Conservation (phyloP, 2,797 vertebrate genomes). For the Choloepus didactylus region DNA sequence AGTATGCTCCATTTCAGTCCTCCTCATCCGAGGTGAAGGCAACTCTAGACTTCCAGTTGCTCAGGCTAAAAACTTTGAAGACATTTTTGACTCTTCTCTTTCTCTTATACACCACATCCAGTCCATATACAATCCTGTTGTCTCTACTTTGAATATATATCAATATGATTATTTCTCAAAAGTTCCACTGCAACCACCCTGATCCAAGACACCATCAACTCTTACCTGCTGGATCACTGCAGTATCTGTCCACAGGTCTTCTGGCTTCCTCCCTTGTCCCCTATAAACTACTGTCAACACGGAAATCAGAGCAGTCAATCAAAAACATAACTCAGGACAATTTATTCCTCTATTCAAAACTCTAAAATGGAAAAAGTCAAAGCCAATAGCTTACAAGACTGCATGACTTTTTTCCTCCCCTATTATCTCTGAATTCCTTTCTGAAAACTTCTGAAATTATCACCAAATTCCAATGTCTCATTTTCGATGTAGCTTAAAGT, state of each 20-base stretch:
- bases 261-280: not conserved
- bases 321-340: not conserved
- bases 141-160: not conserved
- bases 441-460: constrained; percentile 1
- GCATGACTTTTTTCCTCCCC: not conserved
- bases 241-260: not conserved
- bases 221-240: not conserved
- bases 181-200: not conserved
- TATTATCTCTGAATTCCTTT: not conserved
- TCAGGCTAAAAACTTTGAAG: not conserved
- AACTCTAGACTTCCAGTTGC: not conserved
- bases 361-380: not conserved
- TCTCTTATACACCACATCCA: not conserved
- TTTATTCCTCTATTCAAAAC: not conserved
- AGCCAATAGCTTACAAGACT: not conserved
- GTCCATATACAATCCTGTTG: not conserved
- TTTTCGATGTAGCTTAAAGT: constrained; percentile 30
- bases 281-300: not conserved
- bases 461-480: not conserved
- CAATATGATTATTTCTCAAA: not conserved
- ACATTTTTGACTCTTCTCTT: not conserved
- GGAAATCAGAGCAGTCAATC: not conserved
- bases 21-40: not conserved
- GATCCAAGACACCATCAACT: not conserved
- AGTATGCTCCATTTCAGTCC: not conserved